Evolutionary conservation across 2,888 invertebrate genomes (phyloP), one percentile per base, ranked within the genome.

Genomic region (Bellardia bayeri): DNA sequence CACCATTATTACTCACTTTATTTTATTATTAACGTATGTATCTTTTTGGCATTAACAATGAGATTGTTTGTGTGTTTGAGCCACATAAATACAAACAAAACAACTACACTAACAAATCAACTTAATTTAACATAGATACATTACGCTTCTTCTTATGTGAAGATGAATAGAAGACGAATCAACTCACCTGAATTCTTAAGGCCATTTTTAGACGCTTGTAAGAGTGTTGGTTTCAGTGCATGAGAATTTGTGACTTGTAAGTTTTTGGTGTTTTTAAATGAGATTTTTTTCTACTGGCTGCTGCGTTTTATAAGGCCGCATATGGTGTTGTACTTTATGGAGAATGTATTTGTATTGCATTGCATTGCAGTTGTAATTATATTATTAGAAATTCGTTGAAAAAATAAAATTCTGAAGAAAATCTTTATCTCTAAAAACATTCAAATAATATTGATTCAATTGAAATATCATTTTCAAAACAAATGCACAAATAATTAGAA

Each of bases 161-260:
- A 42, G 7, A 45, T 68, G 33, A 8, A 69, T 66, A 56, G 23
- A 75, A 72, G 66, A 66, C 45, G 74, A 66, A 68, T 69, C 45
- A 68, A 14, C 75, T 75, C 80, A 81, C 54, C 85, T 85, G 85
- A 63, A 63, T 54, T 69, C 23, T 69, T 69, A 11, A 74, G 75
- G 85, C 80, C 61, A 76, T 45, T 54, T 71, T 56, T 45, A 16
- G 33, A 2, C n/a, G 23, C 16, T 54, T 58, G 42, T 63, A 4
- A 54, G 13, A 16, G 7, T 42, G 0, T 14, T 8, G 9, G 14
- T 49, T 6, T 16, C 14, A 16, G 23, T 66, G 4, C 68, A 5
- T 33, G 37, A 37, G n/a, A 42, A n/a, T 71, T 14, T n/a, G 9
- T 42, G 40, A 8, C 9, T 40, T 58, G 58, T 45, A 61, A 58